Evolutionary conservation across 2,113 vertebrate species (phyloP).

Genomic region (Hemibagrus wyckioides): DNA sequence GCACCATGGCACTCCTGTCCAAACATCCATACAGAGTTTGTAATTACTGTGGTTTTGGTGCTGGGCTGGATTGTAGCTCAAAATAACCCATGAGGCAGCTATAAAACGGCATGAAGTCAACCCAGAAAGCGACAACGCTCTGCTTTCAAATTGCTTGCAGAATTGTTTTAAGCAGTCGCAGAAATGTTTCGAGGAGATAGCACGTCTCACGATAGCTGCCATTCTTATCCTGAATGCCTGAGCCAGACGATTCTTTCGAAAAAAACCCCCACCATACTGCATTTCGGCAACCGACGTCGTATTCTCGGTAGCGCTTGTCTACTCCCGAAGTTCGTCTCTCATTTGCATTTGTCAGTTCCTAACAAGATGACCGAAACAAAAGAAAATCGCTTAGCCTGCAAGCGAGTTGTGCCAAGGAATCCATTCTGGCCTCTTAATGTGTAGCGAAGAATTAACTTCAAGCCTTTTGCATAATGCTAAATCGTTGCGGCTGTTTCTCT

Average conservation of each 20-base stretch:
- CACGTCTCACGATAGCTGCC: not conserved
- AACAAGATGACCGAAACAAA: conserved; percentile 41
- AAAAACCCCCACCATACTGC: not conserved
- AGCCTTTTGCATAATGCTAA: conserved; percentile 31
- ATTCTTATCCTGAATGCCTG: conserved; percentile 13
- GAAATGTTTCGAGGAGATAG: conserved; percentile 14
- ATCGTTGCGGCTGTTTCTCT: conserved; percentile 26
- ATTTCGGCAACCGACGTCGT: conserved; percentile 27
- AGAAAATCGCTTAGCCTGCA: conserved; percentile 31
- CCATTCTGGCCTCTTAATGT: conserved; percentile 55
- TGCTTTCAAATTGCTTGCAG: conserved; percentile 55
- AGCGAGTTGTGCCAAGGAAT: conserved; percentile 39
- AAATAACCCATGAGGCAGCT: conserved; percentile 63
- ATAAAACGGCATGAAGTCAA: conserved; percentile 67
- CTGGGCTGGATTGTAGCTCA: conserved; percentile 57
- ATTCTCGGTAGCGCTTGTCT: conserved; percentile 33
- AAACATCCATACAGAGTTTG: conserved; percentile 61
- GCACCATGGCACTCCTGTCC: conserved; percentile 53
- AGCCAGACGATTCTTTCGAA: conserved; percentile 24
- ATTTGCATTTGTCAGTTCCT: conserved; percentile 58
- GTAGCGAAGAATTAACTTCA: conserved; percentile 38
- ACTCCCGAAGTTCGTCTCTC: conserved; percentile 40
- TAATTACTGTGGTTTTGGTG: conserved; percentile 65
- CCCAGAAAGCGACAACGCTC: conserved; percentile 52
- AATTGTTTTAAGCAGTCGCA: conserved; percentile 40